A percentile compares a stretch with the other conserved stretches of the same genome.
Evolutionary conservation across 1,140 invertebrate genomes (phyloP).

Genomic region (Limonius californicus): DNA sequence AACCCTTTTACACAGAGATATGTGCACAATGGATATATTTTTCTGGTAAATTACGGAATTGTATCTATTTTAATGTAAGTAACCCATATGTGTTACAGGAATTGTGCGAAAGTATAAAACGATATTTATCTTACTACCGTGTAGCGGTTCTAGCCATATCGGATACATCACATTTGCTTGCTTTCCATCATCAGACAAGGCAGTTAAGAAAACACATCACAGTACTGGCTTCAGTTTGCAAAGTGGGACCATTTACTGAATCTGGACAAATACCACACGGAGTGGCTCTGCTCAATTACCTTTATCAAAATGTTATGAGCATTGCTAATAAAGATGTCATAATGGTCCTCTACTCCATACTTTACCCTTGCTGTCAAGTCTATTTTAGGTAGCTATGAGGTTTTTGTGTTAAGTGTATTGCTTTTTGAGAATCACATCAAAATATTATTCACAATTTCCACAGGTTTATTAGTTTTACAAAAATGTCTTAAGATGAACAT

Average conservation of each 20-base stretch:
- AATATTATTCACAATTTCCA: too few species aligned
- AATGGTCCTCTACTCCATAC: slow-evolving; percentile 39
- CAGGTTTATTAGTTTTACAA: too few species aligned
- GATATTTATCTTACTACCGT: slow-evolving; percentile 41
- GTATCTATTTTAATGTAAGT: neutral
- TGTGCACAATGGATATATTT: slow-evolving; percentile 39
- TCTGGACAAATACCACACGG: slow-evolving; percentile 35
- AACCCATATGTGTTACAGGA: slow-evolving; percentile 32
- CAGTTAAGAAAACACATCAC: slow-evolving; percentile 35
- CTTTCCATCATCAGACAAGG: slow-evolving; percentile 34
- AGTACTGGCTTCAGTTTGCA: slow-evolving; percentile 39
- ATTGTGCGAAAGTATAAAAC: slow-evolving; percentile 40
- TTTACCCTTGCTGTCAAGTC: slow-evolving; percentile 44
- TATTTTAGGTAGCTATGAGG: slow-evolving; percentile 30
- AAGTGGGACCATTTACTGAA: slow-evolving; percentile 35
- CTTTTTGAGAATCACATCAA: too few species aligned
- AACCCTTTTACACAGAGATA: slow-evolving; percentile 30
- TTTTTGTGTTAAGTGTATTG: too few species aligned
- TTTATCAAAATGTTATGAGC: slow-evolving; percentile 39
- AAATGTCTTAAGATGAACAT: too few species aligned
- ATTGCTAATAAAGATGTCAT: slow-evolving; percentile 35
- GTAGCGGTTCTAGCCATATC: slow-evolving; percentile 36
- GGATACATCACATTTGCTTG: slow-evolving; percentile 33
- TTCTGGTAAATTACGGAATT: slow-evolving; percentile 32
- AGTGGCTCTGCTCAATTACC: slow-evolving; percentile 42